Conservation (phyloP, 2,888 invertebrate genomes). For the Holacanthella duospinosa region DNA sequence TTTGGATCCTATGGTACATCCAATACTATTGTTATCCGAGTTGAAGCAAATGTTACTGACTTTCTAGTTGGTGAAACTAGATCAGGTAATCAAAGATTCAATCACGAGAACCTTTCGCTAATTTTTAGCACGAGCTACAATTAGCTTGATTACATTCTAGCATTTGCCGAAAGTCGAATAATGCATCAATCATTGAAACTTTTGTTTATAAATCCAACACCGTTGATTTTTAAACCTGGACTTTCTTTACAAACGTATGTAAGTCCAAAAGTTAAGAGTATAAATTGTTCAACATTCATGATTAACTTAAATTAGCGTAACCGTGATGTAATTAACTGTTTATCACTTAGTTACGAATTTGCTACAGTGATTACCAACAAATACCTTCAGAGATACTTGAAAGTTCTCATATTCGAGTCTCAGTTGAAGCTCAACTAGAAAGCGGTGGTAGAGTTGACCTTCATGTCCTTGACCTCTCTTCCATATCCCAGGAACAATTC, state of each 20-base stretch:
- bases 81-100: conserved; percentile 37
- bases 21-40: conserved; percentile 20
- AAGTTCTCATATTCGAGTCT: conserved; percentile 36
- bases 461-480: conserved; percentile 19
- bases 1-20: neutral
- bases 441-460: conserved; percentile 31
- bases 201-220: conserved; percentile 45
- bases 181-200: conserved; percentile 44
- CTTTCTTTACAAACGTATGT: conserved; percentile 47
- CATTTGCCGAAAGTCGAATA: conserved; percentile 42
- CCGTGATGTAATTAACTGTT: too few species aligned
- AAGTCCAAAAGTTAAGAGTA: conserved; percentile 35
- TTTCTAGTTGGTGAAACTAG: conserved; percentile 41
- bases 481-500: conserved; percentile 7
- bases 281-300: neutral
- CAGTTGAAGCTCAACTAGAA: conserved; percentile 32
- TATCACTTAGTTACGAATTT: conserved; percentile 39
- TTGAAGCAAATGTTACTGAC: conserved; percentile 42
- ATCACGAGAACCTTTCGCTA: neutral
- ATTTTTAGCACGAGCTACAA: too few species aligned
- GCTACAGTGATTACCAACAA: conserved; percentile 40
- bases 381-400: conserved; percentile 39
- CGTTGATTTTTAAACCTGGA: conserved; percentile 48
- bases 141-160: too few species aligned
- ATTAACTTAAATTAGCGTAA: too few species aligned